Conservation (phyloP, 2,888 invertebrate species). For the Nebria brevicollis region DNA sequence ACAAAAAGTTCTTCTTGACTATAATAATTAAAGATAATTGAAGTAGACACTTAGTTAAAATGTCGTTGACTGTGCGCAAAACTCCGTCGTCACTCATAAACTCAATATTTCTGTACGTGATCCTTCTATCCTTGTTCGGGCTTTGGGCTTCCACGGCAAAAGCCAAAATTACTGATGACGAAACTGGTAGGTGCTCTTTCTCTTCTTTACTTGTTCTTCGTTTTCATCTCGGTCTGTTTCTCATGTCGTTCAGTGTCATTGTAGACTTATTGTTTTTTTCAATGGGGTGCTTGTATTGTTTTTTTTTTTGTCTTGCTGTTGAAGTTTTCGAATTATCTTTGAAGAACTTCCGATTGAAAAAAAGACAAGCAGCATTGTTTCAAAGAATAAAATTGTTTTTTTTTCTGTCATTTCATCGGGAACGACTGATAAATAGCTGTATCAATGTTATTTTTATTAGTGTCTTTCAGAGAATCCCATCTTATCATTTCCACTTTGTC, state of each 20-base stretch:
- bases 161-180: constrained; percentile 44
- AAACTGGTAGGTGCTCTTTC: constrained; percentile 42
- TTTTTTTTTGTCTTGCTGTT: neutral
- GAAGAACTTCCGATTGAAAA: constrained; percentile 25
- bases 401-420: neutral
- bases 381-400: constrained; percentile 18
- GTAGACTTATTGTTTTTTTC: constrained; percentile 28
- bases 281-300: neutral
- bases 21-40: constrained; percentile 19
- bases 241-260: neutral
- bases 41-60: constrained; percentile 5
- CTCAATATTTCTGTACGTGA: constrained; percentile 24
- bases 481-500: neutral
- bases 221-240: neutral
- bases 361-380: constrained; percentile 10
- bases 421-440: neutral
- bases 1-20: constrained; percentile 28
- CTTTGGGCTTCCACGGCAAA: constrained; percentile 31
- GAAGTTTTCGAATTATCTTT: constrained; percentile 27
- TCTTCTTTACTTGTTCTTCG: constrained; percentile 11
- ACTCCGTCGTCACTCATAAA: constrained; percentile 20
- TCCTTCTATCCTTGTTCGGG: constrained; percentile 22
- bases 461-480: neutral
- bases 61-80: constrained; percentile 32
- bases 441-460: neutral